Conservation (phyloP, 1,140 invertebrate species). For the Microplitis demolitor region DNA sequence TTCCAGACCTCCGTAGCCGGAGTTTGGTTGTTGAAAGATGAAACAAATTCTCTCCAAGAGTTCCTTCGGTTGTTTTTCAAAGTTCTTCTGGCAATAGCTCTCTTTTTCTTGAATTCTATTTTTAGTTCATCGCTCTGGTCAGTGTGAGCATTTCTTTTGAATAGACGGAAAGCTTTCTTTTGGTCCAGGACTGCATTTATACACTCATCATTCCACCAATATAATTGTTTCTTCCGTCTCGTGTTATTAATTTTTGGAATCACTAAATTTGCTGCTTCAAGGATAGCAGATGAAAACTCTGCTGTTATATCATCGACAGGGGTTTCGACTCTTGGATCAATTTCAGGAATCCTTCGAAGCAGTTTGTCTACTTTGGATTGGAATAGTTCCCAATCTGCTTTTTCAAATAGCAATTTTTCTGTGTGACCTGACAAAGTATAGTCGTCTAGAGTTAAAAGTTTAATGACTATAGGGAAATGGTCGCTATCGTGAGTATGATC, state of each 20-base stretch:
- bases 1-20: conserved; percentile 26
- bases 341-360: conserved; percentile 14
- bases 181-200: conserved; percentile 34
- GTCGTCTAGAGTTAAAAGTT: conserved; percentile 1
- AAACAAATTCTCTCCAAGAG: conserved; percentile 21
- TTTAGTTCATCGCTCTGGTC: conserved; percentile 31
- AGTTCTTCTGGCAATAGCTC: conserved; percentile 28
- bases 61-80: conserved; percentile 19
- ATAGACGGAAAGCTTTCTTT: conserved; percentile 40
- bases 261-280: conserved; percentile 33
- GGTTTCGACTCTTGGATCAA: not conserved
- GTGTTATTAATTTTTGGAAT: conserved; percentile 34
- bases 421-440: not conserved
- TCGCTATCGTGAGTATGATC: conserved; percentile 39
- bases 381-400: conserved; percentile 36
- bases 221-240: conserved; percentile 25
- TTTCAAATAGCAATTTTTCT: conserved; percentile 37
- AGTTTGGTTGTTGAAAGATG: conserved; percentile 18
- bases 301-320: conserved; percentile 31
- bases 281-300: conserved; percentile 35
- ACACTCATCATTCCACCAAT: conserved; percentile 49
- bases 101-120: conserved; percentile 38
- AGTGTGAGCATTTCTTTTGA: conserved; percentile 30
- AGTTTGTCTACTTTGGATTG: conserved; percentile 4
- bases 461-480: conserved; percentile 38